Conservation (phyloP, 1,140 invertebrate species). For the Neodiprion pinetum region DNA sequence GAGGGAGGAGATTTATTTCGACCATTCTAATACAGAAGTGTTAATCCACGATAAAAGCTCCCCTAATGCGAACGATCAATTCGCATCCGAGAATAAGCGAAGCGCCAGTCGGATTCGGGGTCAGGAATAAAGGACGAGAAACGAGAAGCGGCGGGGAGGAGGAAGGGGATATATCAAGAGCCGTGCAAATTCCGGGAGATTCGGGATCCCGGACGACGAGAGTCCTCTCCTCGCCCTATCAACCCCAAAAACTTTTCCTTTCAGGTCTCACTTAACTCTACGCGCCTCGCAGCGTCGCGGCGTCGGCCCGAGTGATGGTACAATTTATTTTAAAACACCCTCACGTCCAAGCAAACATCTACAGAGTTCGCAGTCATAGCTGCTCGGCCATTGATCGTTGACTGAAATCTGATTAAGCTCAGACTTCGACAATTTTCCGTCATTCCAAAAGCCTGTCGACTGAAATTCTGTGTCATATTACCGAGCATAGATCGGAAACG, state of each 20-base stretch:
- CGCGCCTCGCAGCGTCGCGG: background rate
- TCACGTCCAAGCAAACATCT: no score
- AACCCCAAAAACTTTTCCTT: background rate
- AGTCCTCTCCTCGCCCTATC: background rate
- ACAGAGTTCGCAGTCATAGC: no score
- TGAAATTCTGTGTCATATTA: no score
- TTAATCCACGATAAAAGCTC: constrained; percentile 7
- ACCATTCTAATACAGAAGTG: background rate
- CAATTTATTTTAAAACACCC: background rate
- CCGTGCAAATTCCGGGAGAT: no score
- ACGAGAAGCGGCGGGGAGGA: background rate
- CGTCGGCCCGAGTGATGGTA: background rate
- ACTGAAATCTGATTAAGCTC: background rate
- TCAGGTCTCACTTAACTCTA: background rate
- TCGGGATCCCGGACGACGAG: background rate
- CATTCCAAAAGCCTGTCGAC: no score
- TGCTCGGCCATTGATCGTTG: no score
- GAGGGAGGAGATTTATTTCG: background rate
- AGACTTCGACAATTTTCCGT: no score
- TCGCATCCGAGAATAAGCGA: background rate
- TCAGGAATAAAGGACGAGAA: background rate
- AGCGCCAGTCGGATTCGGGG: background rate
- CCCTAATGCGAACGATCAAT: constrained; percentile 5
- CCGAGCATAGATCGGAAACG: no score
- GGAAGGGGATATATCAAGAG: no score